Percentiles rank a stretch among this genome's conserved stretches.
Conservation (phyloP, 2,888 invertebrate species). For the Drosophila anomelani region DNA sequence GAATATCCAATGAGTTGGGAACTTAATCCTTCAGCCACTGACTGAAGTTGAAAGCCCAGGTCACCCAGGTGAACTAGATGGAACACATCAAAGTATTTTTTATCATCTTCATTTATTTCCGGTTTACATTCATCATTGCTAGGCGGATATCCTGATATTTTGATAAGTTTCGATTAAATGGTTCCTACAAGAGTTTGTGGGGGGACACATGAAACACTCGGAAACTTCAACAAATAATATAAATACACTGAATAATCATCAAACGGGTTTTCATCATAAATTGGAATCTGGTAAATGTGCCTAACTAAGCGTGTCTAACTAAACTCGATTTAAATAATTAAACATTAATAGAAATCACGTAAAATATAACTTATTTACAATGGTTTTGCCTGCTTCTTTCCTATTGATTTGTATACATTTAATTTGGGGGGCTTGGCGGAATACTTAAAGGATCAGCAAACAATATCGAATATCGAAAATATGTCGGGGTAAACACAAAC, state of each 20-base stretch:
- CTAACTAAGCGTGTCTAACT: constrained; percentile 53
- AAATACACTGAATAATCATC: constrained; percentile 33
- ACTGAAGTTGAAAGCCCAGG: constrained; percentile 6
- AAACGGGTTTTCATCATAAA: constrained; percentile 36
- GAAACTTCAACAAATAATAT: constrained; percentile 22
- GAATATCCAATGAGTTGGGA: constrained; percentile 10
- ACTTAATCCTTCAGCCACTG: not conserved
- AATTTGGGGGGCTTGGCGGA: constrained; percentile 2
- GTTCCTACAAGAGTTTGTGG: constrained; percentile 8
- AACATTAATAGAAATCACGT: constrained; percentile 38
- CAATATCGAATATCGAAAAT: constrained; percentile 16
- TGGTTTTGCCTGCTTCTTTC: constrained; percentile 2
- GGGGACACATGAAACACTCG: constrained; percentile 7
- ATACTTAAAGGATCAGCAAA: constrained; percentile 35
- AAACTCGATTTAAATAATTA: constrained; percentile 57
- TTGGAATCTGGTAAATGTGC: constrained; percentile 68
- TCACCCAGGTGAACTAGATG: not conserved
- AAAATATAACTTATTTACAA: constrained; percentile 36
- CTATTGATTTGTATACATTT: not conserved
- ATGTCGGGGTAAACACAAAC: constrained; percentile 25
- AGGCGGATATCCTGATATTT: constrained; percentile 32
- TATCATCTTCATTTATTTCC: constrained; percentile 37
- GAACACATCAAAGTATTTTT: not conserved
- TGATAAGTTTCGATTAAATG: constrained; percentile 5
- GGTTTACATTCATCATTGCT: constrained; percentile 26